Evolutionary conservation across 2,113 vertebrate genomes (phyloP), one percentile per base, ranked within the genome.

Genomic region (Scartelaos histophorus): DNA sequence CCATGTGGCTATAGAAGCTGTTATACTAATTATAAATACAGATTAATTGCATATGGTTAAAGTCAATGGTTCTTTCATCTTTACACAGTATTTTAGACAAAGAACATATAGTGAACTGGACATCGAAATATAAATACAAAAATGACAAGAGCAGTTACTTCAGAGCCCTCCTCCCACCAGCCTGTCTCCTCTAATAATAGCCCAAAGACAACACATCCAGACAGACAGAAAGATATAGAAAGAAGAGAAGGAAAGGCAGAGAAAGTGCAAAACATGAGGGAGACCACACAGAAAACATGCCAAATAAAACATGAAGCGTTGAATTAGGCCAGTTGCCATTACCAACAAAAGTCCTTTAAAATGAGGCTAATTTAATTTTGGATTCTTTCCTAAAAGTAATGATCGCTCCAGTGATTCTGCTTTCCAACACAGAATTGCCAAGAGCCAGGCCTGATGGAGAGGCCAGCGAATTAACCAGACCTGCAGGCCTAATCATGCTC

Each of bases 111-210:
- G 54, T 34, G 71, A 58, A 56, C 29, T 7, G 53, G 82, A 77
- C 76, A 85, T 64, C 72, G 86, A 74, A 74, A 22, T 90, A 92
- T 93, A 91, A 90, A 88, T 90, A 88, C 89, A 92, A 92, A 93
- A 87, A 93, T 90, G 88, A 92, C 91, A 91, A 91, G 87, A 88
- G 89, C 67, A 73, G 90, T 87, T 90, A 90, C 88, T 92, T 91
- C 87, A 91, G 90, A 92, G 89, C 88, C 78, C 89, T 91, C 89
- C 91, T 92, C 92, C 92, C 90, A 92, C 90, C 84, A 89, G 88
- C 82, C 80, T 87, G 90, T 94, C 91, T 92, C 87, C 86, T 93
- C 89, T 91, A 93, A 93, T 92, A 93, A 93, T 92, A 92, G 87
- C 87, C 92, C 74, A 88, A 80, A 93, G 92, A 92, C 91, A 90